Percentiles rank a stretch among this genome's conserved stretches.
Conservation (phyloP, 2,113 vertebrate species). For the Platysteira castanea region DNA sequence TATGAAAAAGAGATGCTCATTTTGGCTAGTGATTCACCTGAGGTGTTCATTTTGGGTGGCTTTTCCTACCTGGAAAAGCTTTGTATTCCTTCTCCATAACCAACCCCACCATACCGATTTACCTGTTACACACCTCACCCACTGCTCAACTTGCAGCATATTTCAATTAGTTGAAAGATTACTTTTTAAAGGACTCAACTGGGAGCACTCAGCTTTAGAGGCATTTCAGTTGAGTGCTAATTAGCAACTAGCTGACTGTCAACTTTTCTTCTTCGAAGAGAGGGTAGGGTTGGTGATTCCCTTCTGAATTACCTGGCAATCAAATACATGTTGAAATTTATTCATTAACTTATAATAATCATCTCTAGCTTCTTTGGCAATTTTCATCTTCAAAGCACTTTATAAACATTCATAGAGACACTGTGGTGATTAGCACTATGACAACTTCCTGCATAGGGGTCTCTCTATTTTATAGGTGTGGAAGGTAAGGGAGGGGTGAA, state of each 20-base stretch:
- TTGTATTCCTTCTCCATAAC: neutral
- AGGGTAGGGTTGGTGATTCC: constrained; percentile 53
- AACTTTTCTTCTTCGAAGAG: constrained; percentile 64
- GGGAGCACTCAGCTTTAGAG: constrained; percentile 69
- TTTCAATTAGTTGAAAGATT: constrained; percentile 68
- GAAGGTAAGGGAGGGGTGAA: neutral
- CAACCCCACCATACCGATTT: neutral
- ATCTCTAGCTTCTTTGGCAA: constrained; percentile 38
- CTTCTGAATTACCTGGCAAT: constrained; percentile 67
- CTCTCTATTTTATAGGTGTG: neutral
- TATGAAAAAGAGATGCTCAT: neutral
- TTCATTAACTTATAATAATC: constrained; percentile 65
- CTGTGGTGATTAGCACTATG: neutral
- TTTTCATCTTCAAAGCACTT: constrained; percentile 43
- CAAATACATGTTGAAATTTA: constrained; percentile 47
- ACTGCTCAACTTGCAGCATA: constrained; percentile 41
- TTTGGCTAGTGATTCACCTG: neutral
- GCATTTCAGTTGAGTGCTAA: constrained; percentile 70
- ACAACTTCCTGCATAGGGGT: neutral
- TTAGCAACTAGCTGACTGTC: constrained; percentile 73
- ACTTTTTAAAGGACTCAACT: constrained; percentile 66
- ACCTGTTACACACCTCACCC: constrained; percentile 44
- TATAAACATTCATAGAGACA: constrained; percentile 15
- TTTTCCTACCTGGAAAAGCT: neutral
- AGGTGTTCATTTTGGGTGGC: neutral